Evolutionary conservation across 2,113 vertebrate genomes (phyloP), one percentile per base, ranked within the genome.

Genomic region (Nanorana parkeri): DNA sequence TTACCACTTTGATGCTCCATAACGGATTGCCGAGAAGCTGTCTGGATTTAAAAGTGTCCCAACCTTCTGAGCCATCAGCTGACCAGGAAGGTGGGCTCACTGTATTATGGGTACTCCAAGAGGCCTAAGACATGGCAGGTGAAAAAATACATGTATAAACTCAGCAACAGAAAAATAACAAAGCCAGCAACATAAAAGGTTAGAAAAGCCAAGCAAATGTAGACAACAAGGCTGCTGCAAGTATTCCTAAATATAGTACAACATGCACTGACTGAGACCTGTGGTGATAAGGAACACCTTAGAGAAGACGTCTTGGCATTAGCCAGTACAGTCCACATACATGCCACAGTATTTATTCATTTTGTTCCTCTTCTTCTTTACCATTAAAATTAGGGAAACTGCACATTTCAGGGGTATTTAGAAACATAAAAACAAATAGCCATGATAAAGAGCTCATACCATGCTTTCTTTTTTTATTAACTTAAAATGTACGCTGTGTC

Each of bases 1-100:
- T 98, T 98, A 99, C 97, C 98, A 97, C 95, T 97, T 94, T 98
- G 93, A 96, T 93, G 95, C 94, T 97, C 97, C 97, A 99, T 87
- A 96, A 91, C 91, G 94, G 91, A 90, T 92, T 94, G 92, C 94
- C 95, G 86, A 94, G 91, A 94, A 92, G 92, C 88, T 92, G 95
- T 88, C 93, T 94, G 93, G 91, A 91, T 92, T 95, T 97, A 92
- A 95, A 94, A 93, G 93, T 94, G 85, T 97, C 96, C 94, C 94
- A 96, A 91, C 94, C 94, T 88, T 96, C 96, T 85, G 89, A 92
- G 91, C 93, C 95, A 90, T 98, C 97, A 91, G 96, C 95, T 92
- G 96, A 96, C 94, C 96, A 97, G 83, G 96, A 96, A 91, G 95
- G 96, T 87, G 96, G 96, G 93, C 95, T 97, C 89, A 95, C 90